Conservation (phyloP, 2,888 invertebrate species). For the Diogma glabrata region DNA sequence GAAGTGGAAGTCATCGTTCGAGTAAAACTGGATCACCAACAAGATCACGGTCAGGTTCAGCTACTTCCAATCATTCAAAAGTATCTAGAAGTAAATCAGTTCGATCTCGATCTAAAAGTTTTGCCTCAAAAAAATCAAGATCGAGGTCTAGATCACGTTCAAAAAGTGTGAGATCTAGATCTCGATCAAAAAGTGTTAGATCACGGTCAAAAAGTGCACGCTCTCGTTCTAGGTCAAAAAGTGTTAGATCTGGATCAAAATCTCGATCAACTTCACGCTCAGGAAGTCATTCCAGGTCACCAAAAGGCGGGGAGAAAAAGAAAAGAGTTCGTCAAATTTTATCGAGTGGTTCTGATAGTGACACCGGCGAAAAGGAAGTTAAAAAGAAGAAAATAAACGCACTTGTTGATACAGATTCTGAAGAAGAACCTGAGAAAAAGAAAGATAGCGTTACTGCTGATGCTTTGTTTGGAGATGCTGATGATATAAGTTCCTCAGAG, state of each 20-base stretch:
- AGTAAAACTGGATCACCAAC: conserved; percentile 19
- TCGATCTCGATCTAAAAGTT: conserved; percentile 18
- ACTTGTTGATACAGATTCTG: conserved; percentile 57
- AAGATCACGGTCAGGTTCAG: conserved; percentile 20
- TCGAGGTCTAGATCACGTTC: conserved; percentile 21
- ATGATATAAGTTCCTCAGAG: conserved; percentile 83
- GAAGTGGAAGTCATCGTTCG: conserved; percentile 12
- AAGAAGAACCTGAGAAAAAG: conserved; percentile 39
- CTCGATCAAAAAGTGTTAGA: conserved; percentile 16
- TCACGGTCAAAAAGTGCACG: conserved; percentile 19
- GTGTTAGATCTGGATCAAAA: conserved; percentile 10
- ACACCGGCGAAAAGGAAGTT: conserved; percentile 26
- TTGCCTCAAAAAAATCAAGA: conserved; percentile 14
- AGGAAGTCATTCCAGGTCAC: conserved; percentile 27
- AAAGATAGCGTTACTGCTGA: conserved; percentile 47
- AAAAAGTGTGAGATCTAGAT: conserved; percentile 19
- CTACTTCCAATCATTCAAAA: too few species aligned
- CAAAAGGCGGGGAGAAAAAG: conserved; percentile 31
- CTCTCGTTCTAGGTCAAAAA: conserved; percentile 14
- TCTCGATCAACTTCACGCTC: conserved; percentile 14
- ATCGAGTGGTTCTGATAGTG: conserved; percentile 41
- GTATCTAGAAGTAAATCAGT: conserved; percentile 14
- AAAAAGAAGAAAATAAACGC: conserved; percentile 42
- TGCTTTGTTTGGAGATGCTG: conserved; percentile 85
- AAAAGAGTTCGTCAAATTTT: conserved; percentile 35